Base-by-base conservation (phyloP, 1,140 invertebrate species). In the Chelonus insularis region DNA sequence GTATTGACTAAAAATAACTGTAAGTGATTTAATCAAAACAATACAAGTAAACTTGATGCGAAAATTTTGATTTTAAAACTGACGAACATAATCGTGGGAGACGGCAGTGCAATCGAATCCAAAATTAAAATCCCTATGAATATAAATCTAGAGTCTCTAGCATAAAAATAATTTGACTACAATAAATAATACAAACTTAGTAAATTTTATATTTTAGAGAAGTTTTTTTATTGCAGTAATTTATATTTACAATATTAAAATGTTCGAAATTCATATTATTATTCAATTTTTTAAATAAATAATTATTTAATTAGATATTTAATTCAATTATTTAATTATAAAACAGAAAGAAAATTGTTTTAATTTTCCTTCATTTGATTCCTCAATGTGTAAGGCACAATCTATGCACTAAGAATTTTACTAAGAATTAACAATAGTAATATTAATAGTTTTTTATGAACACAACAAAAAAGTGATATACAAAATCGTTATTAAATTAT, bases 161-260 rank as follows among this genome's bases (percentile, higher is more conserved):
- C 11, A 34, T 34, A 51, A 4, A 11, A 48, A 14, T n/a, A 51
- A 18, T 16, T 16, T 16, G 14, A 43, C 8, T 43, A n/a, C n/a
- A 2, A 39, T 39, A 2, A 39, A n/a, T 39, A 39, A n/a, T 9
- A 14, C 9, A 4, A 14, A 39, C 25, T 29, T 4, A 3, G 25
- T 29, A 29, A 29, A 47, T n/a, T n/a, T n/a, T n/a, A n/a, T n/a
- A n/a, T n/a, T n/a, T n/a, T n/a, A n/a, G n/a, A n/a, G n/a, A n/a
- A n/a, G n/a, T n/a, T n/a, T n/a, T 63, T 62, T 71, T 69, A 73
- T 68, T 68, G 67, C 60, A 64, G 32, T 41, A 54, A 68, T 68
- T 64, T 66, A 51, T 72, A 69, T 70, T 47, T 70, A 73, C 68
- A 73, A 64, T 69, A 70, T 70, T 67, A 65, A 69, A 66, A 70